Base-by-base conservation (phyloP, 2,797 vertebrate species). In the Esox lucius region DNA sequence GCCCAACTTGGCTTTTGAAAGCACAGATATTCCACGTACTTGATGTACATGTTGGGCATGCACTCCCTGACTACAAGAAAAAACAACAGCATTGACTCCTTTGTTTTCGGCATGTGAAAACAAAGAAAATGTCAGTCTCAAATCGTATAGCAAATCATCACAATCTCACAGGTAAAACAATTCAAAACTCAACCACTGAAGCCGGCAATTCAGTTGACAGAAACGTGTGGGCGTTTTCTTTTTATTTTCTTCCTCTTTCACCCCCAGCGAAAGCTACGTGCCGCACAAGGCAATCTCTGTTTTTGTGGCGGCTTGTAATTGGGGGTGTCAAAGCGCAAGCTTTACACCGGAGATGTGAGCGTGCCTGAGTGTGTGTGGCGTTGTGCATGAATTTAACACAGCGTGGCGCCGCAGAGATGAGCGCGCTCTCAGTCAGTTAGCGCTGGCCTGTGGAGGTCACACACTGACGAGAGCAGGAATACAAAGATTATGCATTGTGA, bases 401-500 rank as follows among this genome's bases (percentile, higher is more conserved):
- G 83, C 84, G 80, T 82, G 81, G n/a, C 81, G 75, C 75, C 76
- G 84, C 87, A 74, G 85, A 90, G 85, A 92, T 86, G 90, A 91
- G 88, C 84, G 81, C 65, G 83, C 86, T 83, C 86, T 93, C 92
- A 92, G 89, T 93, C 91, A 87, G 82, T 79, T 83, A 79, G 73
- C 90, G 87, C 77, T 89, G 75, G 87, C 82, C 90, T 85, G 85
- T 90, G 91, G 89, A 93, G 90, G 91, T 93, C 92, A 92, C 90
- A 89, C 89, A 83, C 88, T 87, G 76, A 86, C 86, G 89, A 87
- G 79, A 81, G 83, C 87, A 76, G 88, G 91, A 91, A 90, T 86
- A 91, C 11, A 6, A 89, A 93, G 92, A 93, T 94, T 92, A 93
- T 91, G 89, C 91, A 91, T 90, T 90, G 88, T 92, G 93, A 93